Evolutionary conservation across 23 tunicate species (phyloP), one percentile per base, ranked within the genome.

Genomic region (Halocynthia aurantium): DNA sequence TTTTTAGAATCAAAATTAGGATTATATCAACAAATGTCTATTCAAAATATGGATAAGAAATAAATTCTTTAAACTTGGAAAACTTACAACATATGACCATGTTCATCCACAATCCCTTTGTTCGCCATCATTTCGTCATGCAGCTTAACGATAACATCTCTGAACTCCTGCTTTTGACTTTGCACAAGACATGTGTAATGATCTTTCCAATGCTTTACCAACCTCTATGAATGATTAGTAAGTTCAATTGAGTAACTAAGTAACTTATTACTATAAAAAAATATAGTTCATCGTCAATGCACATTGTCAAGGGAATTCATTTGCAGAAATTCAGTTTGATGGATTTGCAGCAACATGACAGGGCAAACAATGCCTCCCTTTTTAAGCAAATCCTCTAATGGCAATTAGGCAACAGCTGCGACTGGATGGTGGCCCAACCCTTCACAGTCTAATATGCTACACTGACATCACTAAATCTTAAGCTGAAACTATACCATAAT

Each of bases 81-180:
- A 10, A 77, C 96, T 63, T 76, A 89, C 96, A 68, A 76, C 22
- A 83, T 67, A 9, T 77, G 85, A 5, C 89, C 90, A 56, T 69
- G 57, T 65, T 81, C 90, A 75, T 76, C 70, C 7, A 92, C 67
- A 62, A 68, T 18, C 52, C 84, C 81, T 18, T 92, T 55, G 53
- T 78, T 78, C 11, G 60, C 68, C 53, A 65, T 67, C 98, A 92
- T 92, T 70, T 92, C 98, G 21, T 71, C 56, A 56, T 76, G 64
- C 6, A 92, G 61, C 40, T 65, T 62, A n/a, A 76, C 21, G 40
- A 92, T 82, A 57, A 86, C 72, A 67, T 86, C 77, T 20, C 82
- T 70, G 70, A 77, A 92, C 75, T 92, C 81, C 20, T 72, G 61
- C 64, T 73, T 82, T 76, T 92, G 91, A 18, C 86, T 81, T 18